Percentiles rank a stretch among this genome's conserved stretches.
Evolutionary conservation across 1,140 invertebrate genomes (phyloP).

Genomic region (Halesus radiatus): DNA sequence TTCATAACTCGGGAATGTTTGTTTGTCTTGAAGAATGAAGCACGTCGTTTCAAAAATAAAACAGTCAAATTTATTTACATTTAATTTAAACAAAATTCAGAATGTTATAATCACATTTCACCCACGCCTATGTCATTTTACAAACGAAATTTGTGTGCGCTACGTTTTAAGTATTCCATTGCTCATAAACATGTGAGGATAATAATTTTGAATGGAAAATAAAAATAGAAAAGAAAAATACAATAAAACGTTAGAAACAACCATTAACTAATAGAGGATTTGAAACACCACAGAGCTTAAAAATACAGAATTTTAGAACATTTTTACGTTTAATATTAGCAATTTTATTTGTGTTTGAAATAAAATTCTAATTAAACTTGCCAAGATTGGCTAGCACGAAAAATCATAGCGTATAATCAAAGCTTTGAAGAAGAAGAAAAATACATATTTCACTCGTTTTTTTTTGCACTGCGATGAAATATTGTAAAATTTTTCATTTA

Average conservation of each 20-base stretch:
- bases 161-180: neutral
- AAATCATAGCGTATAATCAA: no score
- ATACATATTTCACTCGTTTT: no score
- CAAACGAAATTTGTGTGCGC: constrained; percentile 21
- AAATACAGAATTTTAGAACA: neutral
- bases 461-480: no score
- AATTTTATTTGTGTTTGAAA: neutral
- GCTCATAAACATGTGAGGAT: neutral
- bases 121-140: neutral
- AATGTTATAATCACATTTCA: constrained; percentile 41
- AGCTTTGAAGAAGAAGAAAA: no score
- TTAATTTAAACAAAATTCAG: constrained; percentile 40
- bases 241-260: neutral
- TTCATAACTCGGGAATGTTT: no score
- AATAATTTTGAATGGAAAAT: neutral
- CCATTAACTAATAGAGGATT: neutral
- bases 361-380: constrained; percentile 3
- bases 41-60: neutral
- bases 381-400: no score
- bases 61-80: constrained; percentile 36
- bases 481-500: no score
- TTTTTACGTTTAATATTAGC: neutral
- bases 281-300: no score
- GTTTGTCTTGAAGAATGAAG: no score
- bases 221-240: neutral